Evolutionary conservation across 2,888 invertebrate species (phyloP).

Genomic region (Andrena bucephala): DNA sequence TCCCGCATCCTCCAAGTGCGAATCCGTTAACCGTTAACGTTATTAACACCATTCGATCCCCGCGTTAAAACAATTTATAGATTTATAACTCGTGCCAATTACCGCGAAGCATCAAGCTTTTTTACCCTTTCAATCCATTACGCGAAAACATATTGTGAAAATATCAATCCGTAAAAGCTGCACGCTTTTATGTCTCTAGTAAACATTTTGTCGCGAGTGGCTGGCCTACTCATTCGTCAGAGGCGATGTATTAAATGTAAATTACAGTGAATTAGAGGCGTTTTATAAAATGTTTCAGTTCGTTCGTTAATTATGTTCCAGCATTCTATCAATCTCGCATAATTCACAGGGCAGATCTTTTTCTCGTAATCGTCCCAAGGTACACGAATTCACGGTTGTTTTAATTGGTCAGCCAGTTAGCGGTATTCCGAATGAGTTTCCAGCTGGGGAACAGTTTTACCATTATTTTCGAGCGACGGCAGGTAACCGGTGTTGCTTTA

Average conservation of each 20-base stretch:
- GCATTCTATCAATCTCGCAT: slow-evolving; percentile 18
- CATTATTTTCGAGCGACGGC: slow-evolving; percentile 8
- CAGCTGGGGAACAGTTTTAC: background rate
- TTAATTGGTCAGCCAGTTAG: slow-evolving; percentile 26
- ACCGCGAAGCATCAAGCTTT: too few species aligned
- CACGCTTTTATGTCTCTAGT: too few species aligned
- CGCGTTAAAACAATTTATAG: background rate
- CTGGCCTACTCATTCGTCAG: too few species aligned
- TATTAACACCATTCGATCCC: background rate
- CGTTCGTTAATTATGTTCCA: slow-evolving; percentile 14
- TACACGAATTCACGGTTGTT: background rate
- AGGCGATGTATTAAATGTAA: background rate
- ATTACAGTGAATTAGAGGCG: background rate
- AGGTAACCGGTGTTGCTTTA: background rate
- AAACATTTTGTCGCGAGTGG: too few species aligned
- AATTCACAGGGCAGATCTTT: slow-evolving; percentile 18
- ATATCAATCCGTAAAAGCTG: too few species aligned
- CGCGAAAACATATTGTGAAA: too few species aligned
- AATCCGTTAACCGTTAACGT: background rate
- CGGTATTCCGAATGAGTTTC: background rate
- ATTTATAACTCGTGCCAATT: too few species aligned
- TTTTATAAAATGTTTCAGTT: background rate
- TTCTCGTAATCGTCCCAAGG: background rate
- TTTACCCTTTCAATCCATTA: too few species aligned
- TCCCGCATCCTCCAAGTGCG: background rate